Percentiles rank a stretch among this genome's conserved stretches.
Conservation (phyloP, 2,888 invertebrate species). For the Sinhomidia bicolor region DNA sequence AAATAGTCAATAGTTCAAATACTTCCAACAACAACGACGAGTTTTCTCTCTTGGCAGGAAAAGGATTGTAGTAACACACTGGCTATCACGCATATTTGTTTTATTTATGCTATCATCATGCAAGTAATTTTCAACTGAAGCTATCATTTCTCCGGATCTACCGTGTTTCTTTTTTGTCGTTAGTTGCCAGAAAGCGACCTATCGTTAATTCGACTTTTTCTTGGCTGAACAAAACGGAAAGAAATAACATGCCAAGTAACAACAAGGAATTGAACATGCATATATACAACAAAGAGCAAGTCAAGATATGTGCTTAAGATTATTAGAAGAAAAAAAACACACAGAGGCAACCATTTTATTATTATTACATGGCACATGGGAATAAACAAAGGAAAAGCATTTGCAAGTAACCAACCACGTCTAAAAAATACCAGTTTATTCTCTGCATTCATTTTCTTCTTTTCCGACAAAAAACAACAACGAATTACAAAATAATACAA, state of each 20-base stretch:
- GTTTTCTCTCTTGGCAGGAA: neutral
- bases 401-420: neutral
- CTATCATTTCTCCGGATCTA: constrained; percentile 62
- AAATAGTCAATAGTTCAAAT: neutral
- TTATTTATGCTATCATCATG: constrained; percentile 57
- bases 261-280: neutral
- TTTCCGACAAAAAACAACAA: neutral
- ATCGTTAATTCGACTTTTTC: constrained; percentile 27
- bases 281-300: neutral
- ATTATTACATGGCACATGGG: neutral
- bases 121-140: constrained; percentile 62
- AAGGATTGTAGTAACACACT: neutral
- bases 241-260: constrained; percentile 44
- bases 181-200: constrained; percentile 39
- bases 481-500: neutral
- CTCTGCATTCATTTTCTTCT: too few species aligned
- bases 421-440: constrained; percentile 43
- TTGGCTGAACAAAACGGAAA: constrained; percentile 42
- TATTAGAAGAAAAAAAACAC: neutral
- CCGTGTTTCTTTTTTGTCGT: constrained; percentile 28
- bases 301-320: constrained; percentile 12
- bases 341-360: neutral
- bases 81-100: constrained; percentile 32
- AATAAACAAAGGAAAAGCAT: constrained; percentile 34
- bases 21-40: too few species aligned